Evolutionary conservation across 1,140 invertebrate species (phyloP), one percentile per base, ranked within the genome.

Genomic region (Sesamia nonagrioides): DNA sequence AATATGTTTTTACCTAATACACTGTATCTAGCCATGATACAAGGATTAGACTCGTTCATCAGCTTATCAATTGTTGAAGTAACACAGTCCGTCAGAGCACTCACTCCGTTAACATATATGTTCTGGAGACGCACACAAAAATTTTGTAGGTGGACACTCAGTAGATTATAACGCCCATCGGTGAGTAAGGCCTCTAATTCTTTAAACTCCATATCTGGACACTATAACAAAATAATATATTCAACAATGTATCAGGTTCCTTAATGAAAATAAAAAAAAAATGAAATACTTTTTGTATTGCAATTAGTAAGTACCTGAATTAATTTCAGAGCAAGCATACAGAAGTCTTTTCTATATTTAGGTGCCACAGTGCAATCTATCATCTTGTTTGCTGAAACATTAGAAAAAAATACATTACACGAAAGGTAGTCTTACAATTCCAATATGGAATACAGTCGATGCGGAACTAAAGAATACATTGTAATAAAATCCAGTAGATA

Each of bases 261-360:
- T 5, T 52, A 17, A 17, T 8, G 50, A 52, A 52, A n/a, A 7
- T 7, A 40, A 40, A 40, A 5, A 40, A 40, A 42, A 7, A n/a
- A 7, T 48, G 21, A 11, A n/a, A 35, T n/a, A n/a, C n/a, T n/a
- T n/a, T n/a, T n/a, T n/a, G n/a, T n/a, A n/a, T 27, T 27, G 27
- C 27, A 27, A 45, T 4, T 37, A 21, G 13, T 50, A 71, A 37
- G 72, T 86, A 95, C 94, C 92, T 95, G 94, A 81, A 95, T 95
- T 56, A 95, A 74, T 81, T 95, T 95, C 18, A 95, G 85, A 27
- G 94, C 93, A 21, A 95, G 82, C 81, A 95, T 92, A 86, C 94
- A 95, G 84, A 95, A 95, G 83, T 95, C 95, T 85, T 95, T 95
- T 69, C 94, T 89, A 81, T 95, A 95, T 84, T 94, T 95, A 17